phyloP scores from a whole-genome alignment of 2,113 vertebrate species.

The Barnardius zonarius region DNA sequence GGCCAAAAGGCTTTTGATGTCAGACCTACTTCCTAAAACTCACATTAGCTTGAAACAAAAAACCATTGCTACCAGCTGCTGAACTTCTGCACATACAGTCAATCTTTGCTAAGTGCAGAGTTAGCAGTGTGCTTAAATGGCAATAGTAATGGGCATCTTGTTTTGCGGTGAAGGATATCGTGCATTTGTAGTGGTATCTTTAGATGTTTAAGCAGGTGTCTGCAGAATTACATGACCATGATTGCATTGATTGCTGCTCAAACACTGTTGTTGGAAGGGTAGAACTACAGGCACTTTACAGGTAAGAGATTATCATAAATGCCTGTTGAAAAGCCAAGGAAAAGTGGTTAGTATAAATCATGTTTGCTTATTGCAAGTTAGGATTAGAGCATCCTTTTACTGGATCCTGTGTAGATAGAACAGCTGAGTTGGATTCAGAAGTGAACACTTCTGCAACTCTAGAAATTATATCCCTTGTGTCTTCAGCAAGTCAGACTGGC shows the following conservation, averaged over 20 bases:
- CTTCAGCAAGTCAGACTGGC: not conserved
- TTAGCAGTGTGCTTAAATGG: not conserved
- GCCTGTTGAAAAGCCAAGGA: not conserved
- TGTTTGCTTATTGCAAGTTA: not conserved
- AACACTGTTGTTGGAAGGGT: not conserved
- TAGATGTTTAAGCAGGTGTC: not conserved
- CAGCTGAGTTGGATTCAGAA: not conserved
- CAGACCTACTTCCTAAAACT: not conserved
- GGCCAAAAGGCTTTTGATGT: not conserved
- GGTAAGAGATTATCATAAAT: not conserved
- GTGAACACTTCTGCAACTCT: not conserved
- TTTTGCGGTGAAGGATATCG: not conserved
- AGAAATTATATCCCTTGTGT: not conserved
- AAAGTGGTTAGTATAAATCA: not conserved
- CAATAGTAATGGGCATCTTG: not conserved
- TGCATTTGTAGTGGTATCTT: not conserved
- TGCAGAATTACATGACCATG: accelerated
- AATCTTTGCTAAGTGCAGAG: not conserved
- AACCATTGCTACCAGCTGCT: not conserved
- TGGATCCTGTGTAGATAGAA: not conserved
- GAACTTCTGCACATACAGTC: not conserved
- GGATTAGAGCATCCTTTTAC: not conserved
- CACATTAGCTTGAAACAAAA: not conserved
- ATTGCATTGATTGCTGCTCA: not conserved
- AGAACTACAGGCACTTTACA: not conserved